Evolutionary conservation across 1,140 invertebrate genomes (phyloP).

Genomic region (Drosophila albomicans): DNA sequence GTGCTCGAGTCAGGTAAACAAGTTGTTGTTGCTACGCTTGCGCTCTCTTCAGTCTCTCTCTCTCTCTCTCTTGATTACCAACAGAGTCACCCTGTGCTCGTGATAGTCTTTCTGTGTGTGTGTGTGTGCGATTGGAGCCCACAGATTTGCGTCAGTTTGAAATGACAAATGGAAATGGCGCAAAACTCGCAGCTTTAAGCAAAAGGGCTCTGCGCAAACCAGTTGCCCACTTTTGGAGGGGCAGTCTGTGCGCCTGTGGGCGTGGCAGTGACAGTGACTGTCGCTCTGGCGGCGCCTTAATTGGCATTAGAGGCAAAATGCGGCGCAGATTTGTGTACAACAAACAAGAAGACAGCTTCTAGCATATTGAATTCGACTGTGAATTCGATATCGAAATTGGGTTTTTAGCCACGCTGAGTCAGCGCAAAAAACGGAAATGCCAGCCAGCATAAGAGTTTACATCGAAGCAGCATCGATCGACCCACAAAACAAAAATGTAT

Average conservation of each 20-base stretch:
- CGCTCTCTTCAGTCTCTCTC: neutral
- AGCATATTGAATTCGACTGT: constrained; percentile 1
- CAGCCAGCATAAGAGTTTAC: constrained; percentile 6
- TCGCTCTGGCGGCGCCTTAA: constrained; percentile 8
- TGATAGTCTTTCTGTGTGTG: constrained; percentile 2
- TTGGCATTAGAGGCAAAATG: constrained; percentile 38
- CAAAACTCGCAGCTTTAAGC: constrained; percentile 11
- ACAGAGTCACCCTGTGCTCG: constrained; percentile 58
- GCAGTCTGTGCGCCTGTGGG: neutral
- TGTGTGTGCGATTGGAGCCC: constrained; percentile 2
- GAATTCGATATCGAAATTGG: constrained; percentile 7
- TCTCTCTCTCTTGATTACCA: neutral
- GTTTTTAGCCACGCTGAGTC: constrained; percentile 27
- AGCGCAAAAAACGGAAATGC: constrained; percentile 34
- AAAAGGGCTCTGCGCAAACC: constrained; percentile 35
- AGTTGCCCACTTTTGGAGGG: constrained; percentile 16
- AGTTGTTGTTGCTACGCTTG: constrained; percentile 22
- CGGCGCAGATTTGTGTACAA: constrained; percentile 4
- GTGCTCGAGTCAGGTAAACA: constrained; percentile 63
- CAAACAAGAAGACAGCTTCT: constrained; percentile 14
- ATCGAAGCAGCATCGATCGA: constrained; percentile 24
- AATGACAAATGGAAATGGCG: constrained; percentile 62
- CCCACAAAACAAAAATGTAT: constrained; percentile 18
- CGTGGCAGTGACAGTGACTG: constrained; percentile 2
- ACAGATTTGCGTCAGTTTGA: constrained; percentile 41